A percentile compares a stretch with the other conserved stretches of the same genome.
These are phyloP conservation scores for Ecdyonurus torrentis DNA, from an alignment of 2,888 invertebrate genomes.

Conservation along the genomic window DNA sequence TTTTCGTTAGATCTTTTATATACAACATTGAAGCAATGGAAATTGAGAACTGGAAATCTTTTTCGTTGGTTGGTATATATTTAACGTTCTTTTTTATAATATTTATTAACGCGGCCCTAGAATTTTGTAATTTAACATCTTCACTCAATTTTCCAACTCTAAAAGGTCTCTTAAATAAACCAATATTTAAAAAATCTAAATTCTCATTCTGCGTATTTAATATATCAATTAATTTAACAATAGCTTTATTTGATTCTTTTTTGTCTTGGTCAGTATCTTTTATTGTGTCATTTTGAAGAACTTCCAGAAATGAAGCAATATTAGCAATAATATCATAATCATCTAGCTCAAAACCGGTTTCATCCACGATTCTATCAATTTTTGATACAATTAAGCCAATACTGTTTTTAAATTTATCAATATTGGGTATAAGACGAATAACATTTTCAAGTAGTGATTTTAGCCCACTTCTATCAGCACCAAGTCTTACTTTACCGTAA, in stretches of 20 bases:
- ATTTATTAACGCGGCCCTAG: background rate
- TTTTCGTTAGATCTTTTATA: background rate
- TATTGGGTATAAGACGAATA: background rate
- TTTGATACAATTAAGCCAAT: background rate
- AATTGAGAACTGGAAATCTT: background rate
- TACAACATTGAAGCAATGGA: background rate
- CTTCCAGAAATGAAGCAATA: background rate
- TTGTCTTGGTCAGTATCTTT: background rate
- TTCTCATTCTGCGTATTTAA: background rate
- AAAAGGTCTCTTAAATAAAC: background rate
- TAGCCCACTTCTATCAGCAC: background rate
- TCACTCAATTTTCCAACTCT: background rate
- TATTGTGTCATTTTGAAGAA: background rate
- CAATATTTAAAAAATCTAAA: background rate
- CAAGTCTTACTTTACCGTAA: background rate
- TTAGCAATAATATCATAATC: background rate
- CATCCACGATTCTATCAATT: background rate
- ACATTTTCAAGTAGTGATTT: background rate
- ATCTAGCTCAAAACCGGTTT: background rate
- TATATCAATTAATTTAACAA: background rate
- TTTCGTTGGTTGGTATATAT: background rate
- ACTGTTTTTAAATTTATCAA: background rate
- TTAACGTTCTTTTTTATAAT: background rate
- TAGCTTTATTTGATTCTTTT: too few relatives aligned
- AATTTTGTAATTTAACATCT: background rate